phyloP scores from a whole-genome alignment of 2,888 invertebrate genomes.

The Lasius platythorax region DNA sequence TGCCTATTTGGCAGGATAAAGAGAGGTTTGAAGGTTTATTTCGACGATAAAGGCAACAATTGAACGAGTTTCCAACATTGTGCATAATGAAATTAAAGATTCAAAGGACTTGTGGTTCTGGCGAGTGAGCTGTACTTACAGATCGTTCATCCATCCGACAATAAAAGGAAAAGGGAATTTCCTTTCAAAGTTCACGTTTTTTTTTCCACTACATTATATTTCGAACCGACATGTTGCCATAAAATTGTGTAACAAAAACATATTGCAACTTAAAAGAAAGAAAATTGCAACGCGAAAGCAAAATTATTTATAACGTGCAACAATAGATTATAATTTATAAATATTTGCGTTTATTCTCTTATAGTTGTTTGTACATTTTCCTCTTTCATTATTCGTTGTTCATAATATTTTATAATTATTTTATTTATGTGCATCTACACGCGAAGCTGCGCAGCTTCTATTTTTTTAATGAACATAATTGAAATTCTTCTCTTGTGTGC shows the following conservation, averaged over 20 bases:
- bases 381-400: not conserved
- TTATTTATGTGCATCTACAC: not conserved
- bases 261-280: not conserved
- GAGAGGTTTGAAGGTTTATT: not conserved
- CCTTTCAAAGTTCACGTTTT: not conserved
- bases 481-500: not conserved
- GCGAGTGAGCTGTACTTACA: not conserved
- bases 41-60: conserved; percentile 1
- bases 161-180: not conserved
- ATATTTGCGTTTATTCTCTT: conserved; percentile 6
- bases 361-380: not conserved
- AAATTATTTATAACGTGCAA: not conserved
- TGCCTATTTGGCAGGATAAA: conserved; percentile 4
- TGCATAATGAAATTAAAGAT: conserved; percentile 7
- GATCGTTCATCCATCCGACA: not conserved
- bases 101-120: not conserved
- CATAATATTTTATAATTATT: not conserved
- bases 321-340: not conserved
- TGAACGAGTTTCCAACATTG: not conserved
- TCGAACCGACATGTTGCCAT: not conserved
- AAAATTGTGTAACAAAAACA: not conserved
- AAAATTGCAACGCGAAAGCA: not conserved
- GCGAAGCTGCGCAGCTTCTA: not conserved
- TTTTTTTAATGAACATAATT: not conserved
- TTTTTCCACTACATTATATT: not conserved